Base-by-base conservation (phyloP, 2,888 invertebrate species). In the Pediacus dermestoides region DNA sequence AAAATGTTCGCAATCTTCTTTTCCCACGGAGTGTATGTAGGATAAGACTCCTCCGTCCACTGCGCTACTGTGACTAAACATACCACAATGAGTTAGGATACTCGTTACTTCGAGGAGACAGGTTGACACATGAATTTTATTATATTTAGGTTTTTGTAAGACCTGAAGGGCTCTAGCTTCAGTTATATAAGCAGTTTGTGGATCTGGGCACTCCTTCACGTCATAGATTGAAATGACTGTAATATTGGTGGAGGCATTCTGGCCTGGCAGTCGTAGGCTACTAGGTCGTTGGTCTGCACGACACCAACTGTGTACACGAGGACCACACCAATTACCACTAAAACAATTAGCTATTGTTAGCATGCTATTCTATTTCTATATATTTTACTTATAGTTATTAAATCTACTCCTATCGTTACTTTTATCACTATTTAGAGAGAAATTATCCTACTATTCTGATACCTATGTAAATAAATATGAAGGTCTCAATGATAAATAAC, bases 191-290 rank as follows among this genome's bases (percentile, higher is more conserved):
- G 9, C 25, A 9, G 8, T 25, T 9, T 6, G 9, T 7, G 25
- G 25, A 25, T 25, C 25, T 4, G 25, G 25, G 9, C 25, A 25
- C 6, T 7, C 4, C 10, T 7, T 4, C 4, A 25, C 9, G 9
- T 25, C 25, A 10, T 10, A 11, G 4, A 25, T 9, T 25, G 25
- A 25, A n/a, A n/a, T n/a, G n/a, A n/a, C n/a, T n/a, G n/a, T n/a
- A n/a, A n/a, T n/a, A n/a, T n/a, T n/a, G n/a, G 25, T 25, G 6
- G 25, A 25, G 4, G 25, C 4, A 25, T 25, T 25, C 10, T 25
- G n/a, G n/a, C n/a, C n/a, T n/a, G 9, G 25, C 25, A 25, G 11
- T 25, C 25, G 10, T 25, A 25, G 9, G 25, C 25, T n/a, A n/a
- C n/a, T n/a, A n/a, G n/a, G n/a, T n/a, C n/a, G n/a, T n/a, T n/a